phyloP scores from a whole-genome alignment of 2,888 invertebrate genomes.

The Girardia tigrina region DNA sequence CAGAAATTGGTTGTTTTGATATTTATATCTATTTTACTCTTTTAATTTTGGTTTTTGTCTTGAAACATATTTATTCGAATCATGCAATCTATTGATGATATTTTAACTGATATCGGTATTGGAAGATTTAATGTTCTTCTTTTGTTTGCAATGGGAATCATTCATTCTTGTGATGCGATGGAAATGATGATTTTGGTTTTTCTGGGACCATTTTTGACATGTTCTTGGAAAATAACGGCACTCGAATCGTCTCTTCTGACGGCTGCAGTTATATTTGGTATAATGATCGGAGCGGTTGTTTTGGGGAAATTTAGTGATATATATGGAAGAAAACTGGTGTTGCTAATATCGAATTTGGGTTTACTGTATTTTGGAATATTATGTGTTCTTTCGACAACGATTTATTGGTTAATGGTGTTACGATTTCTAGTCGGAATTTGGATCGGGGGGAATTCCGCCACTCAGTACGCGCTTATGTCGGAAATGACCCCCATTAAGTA shows the following conservation, averaged over 20 bases:
- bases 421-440: background rate
- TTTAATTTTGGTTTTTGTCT: too few species aligned
- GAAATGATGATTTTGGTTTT: conserved; percentile 23
- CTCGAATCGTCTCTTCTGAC: background rate
- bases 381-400: background rate
- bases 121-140: conserved; percentile 23
- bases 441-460: background rate
- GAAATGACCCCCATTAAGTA: background rate
- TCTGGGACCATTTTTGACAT: background rate
- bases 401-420: background rate
- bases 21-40: too few species aligned
- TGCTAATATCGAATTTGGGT: background rate
- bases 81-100: background rate
- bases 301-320: background rate
- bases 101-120: background rate
- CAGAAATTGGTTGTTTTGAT: too few species aligned
- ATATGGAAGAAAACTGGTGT: background rate
- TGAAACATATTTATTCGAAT: too few species aligned
- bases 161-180: conserved; percentile 25
- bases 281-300: background rate
- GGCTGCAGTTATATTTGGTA: background rate
- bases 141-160: background rate
- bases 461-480: background rate
- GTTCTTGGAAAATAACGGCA: background rate
- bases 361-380: background rate